Evolutionary conservation across 2,113 vertebrate genomes (phyloP).

Genomic region (Rhinopomastus cyanomelas): DNA sequence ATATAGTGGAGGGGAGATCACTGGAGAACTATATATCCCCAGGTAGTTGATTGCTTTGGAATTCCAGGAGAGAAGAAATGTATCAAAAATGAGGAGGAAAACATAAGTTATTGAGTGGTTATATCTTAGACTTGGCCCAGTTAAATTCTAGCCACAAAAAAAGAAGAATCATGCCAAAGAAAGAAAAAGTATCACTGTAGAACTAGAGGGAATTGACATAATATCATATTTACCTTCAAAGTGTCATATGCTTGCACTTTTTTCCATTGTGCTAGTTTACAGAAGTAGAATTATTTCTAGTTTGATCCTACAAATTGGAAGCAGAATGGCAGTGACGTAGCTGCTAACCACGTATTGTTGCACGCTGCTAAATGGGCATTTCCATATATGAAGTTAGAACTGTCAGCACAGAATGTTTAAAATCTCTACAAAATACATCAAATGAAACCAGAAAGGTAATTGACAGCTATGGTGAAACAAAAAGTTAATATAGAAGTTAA

Average conservation of each 20-base stretch:
- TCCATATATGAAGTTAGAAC: conserved; percentile 32
- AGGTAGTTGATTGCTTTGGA: conserved; percentile 75
- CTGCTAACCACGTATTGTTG: not conserved
- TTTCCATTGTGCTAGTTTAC: conserved; percentile 8
- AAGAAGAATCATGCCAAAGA: not conserved
- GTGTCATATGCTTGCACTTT: conserved; percentile 32
- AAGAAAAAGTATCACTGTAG: not conserved
- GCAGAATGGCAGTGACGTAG: not conserved
- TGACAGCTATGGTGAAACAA: not conserved
- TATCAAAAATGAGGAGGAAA: conserved; percentile 64
- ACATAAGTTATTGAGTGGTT: conserved; percentile 55
- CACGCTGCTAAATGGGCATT: not conserved
- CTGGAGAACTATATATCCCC: conserved; percentile 68
- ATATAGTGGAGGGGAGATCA: conserved; percentile 67
- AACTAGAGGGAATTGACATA: conserved; percentile 28
- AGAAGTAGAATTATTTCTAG: conserved; percentile 37
- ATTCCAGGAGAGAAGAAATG: conserved; percentile 71
- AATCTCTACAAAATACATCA: conserved; percentile 30
- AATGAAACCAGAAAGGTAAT: not conserved
- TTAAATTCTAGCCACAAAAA: conserved; percentile 58
- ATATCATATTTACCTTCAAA: not conserved
- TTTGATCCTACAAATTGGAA: conserved; percentile 54
- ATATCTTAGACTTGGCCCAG: conserved; percentile 32
- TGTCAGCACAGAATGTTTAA: conserved; percentile 32
- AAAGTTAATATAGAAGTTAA: conserved; percentile 7